A percentile compares a stretch with the other conserved stretches of the same genome.
phyloP scores from a whole-genome alignment of 2,113 vertebrate species.

The Pyxicephalus adspersus region DNA sequence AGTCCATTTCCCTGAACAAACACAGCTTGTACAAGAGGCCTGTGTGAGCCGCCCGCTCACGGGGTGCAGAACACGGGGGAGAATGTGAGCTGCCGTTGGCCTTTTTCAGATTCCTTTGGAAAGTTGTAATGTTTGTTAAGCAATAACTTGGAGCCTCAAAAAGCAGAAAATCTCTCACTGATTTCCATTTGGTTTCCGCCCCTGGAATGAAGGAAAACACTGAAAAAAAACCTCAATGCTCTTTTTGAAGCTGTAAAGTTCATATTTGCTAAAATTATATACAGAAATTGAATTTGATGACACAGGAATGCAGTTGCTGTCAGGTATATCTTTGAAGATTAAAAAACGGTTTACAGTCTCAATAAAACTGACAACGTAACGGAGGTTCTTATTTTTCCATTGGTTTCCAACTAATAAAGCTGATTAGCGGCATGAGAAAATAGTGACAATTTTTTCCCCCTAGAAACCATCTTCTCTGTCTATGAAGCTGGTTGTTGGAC shows the following conservation, averaged over 20 bases:
- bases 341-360: too few species aligned
- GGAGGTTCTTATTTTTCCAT: too few species aligned
- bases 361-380: too few species aligned
- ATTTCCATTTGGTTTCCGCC: slow-evolving; percentile 42
- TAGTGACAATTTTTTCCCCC: too few species aligned
- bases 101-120: slow-evolving; percentile 25
- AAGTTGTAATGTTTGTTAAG: slow-evolving; percentile 47
- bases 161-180: slow-evolving; percentile 25
- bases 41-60: slow-evolving; percentile 25
- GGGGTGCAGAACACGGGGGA: neutral
- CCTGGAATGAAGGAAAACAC: slow-evolving; percentile 27
- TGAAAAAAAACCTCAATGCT: slow-evolving; percentile 19
- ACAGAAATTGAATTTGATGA: too few species aligned
- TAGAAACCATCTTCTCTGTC: too few species aligned
- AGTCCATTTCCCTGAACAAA: slow-evolving; percentile 44
- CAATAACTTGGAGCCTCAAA: slow-evolving; percentile 16
- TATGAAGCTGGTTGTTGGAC: too few species aligned
- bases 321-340: too few species aligned
- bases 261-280: neutral
- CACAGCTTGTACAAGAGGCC: slow-evolving; percentile 27
- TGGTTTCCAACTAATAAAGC: too few species aligned
- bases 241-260: slow-evolving; percentile 4
- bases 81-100: slow-evolving; percentile 12
- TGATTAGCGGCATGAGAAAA: too few species aligned
- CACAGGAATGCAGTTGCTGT: too few species aligned